Percentiles rank a stretch among this genome's conserved stretches.
Conservation (phyloP, 2,797 vertebrate species). For the Cryptoprocta ferox region DNA sequence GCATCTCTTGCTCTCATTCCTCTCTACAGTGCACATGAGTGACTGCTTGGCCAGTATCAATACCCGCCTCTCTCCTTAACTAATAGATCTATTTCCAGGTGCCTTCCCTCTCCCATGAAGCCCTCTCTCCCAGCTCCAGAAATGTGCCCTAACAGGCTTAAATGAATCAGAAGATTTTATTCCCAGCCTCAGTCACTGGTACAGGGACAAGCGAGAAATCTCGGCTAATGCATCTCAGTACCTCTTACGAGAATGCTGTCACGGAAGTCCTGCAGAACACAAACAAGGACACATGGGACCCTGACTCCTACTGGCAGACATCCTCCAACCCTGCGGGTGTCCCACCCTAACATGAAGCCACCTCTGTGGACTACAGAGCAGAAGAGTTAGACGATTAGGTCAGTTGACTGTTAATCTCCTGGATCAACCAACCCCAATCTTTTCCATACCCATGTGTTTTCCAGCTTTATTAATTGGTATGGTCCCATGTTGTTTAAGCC, state of each 20-base stretch:
- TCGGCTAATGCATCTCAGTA: not conserved
- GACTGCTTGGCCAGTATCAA: not conserved
- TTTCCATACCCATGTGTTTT: not conserved
- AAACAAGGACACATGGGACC: not conserved
- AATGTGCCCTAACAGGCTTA: not conserved
- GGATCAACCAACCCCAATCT: not conserved
- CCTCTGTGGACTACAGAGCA: not conserved
- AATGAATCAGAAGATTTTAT: constrained; percentile 20
- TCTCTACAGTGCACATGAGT: not conserved
- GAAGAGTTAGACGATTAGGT: not conserved
- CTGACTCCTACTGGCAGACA: not conserved
- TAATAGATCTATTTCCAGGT: not conserved
- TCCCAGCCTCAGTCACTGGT: not conserved
- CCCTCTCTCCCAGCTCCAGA: not conserved
- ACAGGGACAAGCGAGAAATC: not conserved
- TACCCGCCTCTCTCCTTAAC: not conserved
- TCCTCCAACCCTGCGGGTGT: not conserved
- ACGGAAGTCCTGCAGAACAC: not conserved
- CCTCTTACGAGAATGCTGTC: not conserved
- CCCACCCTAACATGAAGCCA: not conserved
- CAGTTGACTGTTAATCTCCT: not conserved
- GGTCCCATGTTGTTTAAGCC: not conserved
- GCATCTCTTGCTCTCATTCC: not conserved
- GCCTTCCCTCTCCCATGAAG: not conserved
- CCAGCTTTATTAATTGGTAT: not conserved